These are phyloP conservation scores for Aix galericulata DNA, from an alignment of 2,113 vertebrate species.

Conservation along the genomic window DNA sequence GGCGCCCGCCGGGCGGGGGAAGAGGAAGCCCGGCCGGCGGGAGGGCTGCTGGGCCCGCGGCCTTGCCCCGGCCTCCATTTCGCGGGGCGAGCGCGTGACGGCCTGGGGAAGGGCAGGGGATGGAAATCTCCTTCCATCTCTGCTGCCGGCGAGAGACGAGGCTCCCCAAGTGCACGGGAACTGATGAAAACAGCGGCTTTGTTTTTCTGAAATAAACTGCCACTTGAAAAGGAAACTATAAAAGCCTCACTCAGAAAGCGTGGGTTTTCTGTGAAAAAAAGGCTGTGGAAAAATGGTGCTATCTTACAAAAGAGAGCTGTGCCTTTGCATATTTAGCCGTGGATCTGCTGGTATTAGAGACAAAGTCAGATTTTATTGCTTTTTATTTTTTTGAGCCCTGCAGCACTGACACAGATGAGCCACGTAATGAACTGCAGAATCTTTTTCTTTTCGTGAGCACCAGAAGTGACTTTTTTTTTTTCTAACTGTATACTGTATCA, in stretches of 20 bases:
- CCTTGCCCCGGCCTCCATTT: no score
- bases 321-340: conserved; percentile 20
- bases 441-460: conserved; percentile 17
- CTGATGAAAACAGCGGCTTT: not conserved
- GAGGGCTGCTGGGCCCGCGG: no score
- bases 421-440: conserved; percentile 48
- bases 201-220: not conserved
- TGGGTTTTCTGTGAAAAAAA: not conserved
- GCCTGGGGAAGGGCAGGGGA: not conserved
- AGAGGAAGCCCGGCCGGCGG: no score
- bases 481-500: not conserved
- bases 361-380: conserved; percentile 56
- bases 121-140: not conserved
- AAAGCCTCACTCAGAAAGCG: not conserved
- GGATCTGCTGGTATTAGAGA: conserved; percentile 45
- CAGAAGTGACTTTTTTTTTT: not conserved
- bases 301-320: not conserved
- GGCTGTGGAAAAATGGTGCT: not conserved
- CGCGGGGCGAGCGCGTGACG: not conserved
- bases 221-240: not conserved
- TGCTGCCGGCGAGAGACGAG: fast-evolving
- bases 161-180: not conserved
- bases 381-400: conserved; percentile 48
- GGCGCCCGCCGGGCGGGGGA: not conserved
- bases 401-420: conserved; percentile 41